A percentile compares a stretch with the other conserved stretches of the same genome.
Evolutionary conservation across 2,888 invertebrate genomes (phyloP).

Genomic region (Apomyelois bistriatella): DNA sequence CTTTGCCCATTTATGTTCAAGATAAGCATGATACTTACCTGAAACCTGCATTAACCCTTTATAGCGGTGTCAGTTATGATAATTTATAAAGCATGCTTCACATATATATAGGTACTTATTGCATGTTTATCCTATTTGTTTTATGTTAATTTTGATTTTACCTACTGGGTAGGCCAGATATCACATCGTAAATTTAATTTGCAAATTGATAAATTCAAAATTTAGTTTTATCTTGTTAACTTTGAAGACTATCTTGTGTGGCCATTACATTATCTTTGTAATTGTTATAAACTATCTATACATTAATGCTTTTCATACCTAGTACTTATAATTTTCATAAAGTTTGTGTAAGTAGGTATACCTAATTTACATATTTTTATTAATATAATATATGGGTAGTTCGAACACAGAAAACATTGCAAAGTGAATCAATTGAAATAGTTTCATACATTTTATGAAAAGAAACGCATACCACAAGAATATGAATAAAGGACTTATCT

Average conservation of each 20-base stretch:
- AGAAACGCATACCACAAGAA: too few species aligned
- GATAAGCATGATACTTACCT: conserved; percentile 42
- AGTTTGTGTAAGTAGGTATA: background rate
- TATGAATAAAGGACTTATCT: too few species aligned
- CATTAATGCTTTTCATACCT: conserved; percentile 8
- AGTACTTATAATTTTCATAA: background rate
- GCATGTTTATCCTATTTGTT: conserved; percentile 39
- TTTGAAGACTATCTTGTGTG: conserved; percentile 71
- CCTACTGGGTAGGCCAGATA: conserved; percentile 39
- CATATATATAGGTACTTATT: conserved; percentile 32
- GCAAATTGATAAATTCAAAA: conserved; percentile 31
- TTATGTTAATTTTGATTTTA: conserved; percentile 28
- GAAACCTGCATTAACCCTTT: conserved; percentile 25
- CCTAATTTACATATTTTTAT: background rate
- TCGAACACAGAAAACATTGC: conserved; percentile 78
- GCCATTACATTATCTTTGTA: conserved; percentile 35
- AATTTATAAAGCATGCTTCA: conserved; percentile 51
- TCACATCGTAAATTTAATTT: conserved; percentile 41
- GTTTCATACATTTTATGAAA: too few species aligned
- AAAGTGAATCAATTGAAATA: conserved; percentile 38
- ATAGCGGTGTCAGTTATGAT: conserved; percentile 46
- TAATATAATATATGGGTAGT: too few species aligned
- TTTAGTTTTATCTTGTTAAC: conserved; percentile 16
- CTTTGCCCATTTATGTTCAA: conserved; percentile 41
- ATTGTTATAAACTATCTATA: conserved; percentile 6